These are phyloP conservation scores for Zalophus californianus DNA, from an alignment of 2,797 vertebrate genomes.

Conservation along the genomic window DNA sequence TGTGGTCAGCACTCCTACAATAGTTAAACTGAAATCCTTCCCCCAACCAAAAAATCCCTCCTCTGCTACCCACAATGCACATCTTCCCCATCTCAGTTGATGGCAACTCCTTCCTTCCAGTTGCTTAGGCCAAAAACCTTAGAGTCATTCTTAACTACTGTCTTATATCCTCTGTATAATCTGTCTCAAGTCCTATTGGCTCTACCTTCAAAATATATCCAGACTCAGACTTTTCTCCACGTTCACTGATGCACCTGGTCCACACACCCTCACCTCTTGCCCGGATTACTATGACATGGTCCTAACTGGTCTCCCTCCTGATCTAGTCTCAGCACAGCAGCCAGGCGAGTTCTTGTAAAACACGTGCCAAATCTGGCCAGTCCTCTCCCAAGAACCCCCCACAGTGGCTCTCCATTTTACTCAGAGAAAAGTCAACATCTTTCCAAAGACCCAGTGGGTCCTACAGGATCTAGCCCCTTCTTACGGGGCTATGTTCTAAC, in stretches of 20 bases:
- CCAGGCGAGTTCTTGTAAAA: not conserved
- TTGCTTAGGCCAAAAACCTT: not conserved
- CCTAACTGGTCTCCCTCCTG: not conserved
- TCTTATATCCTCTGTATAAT: not conserved
- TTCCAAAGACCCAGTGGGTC: not conserved
- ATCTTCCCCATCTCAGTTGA: not conserved
- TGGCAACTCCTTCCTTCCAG: not conserved
- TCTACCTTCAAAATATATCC: not conserved
- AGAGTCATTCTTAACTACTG: not conserved
- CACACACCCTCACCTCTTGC: not conserved
- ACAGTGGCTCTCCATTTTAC: not conserved
- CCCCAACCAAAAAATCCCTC: not conserved
- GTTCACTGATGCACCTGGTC: not conserved
- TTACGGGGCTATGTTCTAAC: not conserved
- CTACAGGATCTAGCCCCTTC: not conserved
- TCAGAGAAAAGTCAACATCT: not conserved
- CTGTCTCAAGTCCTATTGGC: not conserved
- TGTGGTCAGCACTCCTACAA: not conserved
- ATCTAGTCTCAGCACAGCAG: not conserved
- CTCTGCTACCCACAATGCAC: not conserved
- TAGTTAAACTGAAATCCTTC: not conserved
- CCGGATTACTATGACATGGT: not conserved
- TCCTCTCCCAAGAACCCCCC: not conserved
- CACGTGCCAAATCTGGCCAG: not conserved
- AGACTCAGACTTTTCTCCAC: not conserved